Percentiles rank a stretch among this genome's conserved stretches.
These are phyloP conservation scores for Neopipo cinnamomea DNA, from an alignment of 2,113 vertebrate species.

Conservation along the genomic window DNA sequence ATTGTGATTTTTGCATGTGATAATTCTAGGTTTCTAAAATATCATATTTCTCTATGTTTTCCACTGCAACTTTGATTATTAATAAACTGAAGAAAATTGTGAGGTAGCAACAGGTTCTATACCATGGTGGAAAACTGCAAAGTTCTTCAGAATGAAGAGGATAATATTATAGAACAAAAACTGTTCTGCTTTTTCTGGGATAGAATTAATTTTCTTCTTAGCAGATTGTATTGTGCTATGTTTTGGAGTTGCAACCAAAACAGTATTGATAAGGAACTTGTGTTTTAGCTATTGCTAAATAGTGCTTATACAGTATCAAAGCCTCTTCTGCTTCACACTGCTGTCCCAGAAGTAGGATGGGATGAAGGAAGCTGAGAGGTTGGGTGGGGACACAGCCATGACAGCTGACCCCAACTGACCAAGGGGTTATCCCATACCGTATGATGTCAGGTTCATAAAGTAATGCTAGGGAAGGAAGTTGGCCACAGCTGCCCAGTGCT, in stretches of 20 bases:
- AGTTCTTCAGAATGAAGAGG: not conserved
- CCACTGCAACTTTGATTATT: fast-evolving
- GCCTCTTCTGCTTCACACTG: not conserved
- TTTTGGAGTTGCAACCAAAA: not conserved
- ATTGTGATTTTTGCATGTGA: not conserved
- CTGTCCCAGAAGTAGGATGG: not conserved
- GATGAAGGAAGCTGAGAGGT: not conserved
- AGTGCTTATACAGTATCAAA: not conserved
- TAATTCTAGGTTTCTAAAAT: not conserved
- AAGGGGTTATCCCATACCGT: not conserved
- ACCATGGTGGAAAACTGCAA: not conserved
- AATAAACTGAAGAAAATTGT: not conserved
- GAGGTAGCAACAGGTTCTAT: not conserved
- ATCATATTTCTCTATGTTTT: not conserved
- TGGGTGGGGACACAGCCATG: not conserved
- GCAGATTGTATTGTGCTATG: not conserved
- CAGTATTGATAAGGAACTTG: not conserved
- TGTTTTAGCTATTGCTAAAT: not conserved
- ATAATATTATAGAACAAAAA: not conserved
- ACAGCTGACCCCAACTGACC: not conserved
- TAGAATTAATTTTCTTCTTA: not conserved
- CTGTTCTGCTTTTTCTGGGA: not conserved
- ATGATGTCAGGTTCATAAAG: not conserved
- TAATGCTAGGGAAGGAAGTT: not conserved
- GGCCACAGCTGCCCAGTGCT: not conserved